phyloP scores from a whole-genome alignment of 2,797 vertebrate species.

The Myotis pilosus region DNA sequence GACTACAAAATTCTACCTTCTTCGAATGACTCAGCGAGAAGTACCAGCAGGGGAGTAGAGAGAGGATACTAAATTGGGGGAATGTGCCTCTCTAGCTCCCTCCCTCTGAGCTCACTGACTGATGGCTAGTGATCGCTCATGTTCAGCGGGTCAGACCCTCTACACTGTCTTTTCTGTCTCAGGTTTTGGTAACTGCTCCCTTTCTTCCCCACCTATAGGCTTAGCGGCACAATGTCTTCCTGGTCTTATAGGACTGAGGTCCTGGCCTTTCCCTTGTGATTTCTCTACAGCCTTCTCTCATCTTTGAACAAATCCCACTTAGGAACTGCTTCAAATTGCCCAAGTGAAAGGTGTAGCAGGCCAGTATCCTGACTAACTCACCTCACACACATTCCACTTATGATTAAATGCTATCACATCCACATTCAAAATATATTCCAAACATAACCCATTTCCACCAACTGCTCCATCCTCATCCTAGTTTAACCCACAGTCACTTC shows the following conservation, averaged over 20 bases:
- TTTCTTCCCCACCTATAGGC: background rate
- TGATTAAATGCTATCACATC: background rate
- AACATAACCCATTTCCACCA: background rate
- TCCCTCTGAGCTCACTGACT: background rate
- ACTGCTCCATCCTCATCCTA: background rate
- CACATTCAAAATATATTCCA: background rate
- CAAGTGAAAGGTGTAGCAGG: background rate
- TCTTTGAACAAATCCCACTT: background rate
- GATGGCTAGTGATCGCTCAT: background rate
- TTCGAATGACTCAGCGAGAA: background rate
- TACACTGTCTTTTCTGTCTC: background rate
- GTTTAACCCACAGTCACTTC: background rate
- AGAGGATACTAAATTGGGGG: background rate
- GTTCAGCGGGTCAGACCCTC: background rate
- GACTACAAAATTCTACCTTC: background rate
- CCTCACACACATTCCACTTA: background rate
- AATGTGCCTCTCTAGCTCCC: background rate
- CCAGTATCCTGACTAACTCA: background rate
- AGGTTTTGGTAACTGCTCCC: background rate
- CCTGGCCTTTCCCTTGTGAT: background rate
- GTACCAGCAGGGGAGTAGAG: background rate
- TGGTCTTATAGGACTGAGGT: background rate
- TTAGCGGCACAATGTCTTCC: background rate
- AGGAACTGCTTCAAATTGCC: background rate
- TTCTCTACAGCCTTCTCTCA: background rate